These are phyloP conservation scores for Myzus persicae DNA, from an alignment of 1,140 invertebrate species.

Conservation along the genomic window DNA sequence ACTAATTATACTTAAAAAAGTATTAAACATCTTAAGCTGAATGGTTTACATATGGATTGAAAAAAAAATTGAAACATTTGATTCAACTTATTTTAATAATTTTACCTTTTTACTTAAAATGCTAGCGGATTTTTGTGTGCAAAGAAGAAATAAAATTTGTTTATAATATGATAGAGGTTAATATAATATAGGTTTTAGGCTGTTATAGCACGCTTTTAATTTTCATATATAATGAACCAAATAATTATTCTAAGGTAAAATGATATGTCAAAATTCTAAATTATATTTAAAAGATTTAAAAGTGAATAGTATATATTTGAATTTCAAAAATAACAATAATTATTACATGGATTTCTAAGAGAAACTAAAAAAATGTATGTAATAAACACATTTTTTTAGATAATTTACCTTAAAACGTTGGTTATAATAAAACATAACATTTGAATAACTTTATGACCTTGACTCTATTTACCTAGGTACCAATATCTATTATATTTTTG, in stretches of 20 bases:
- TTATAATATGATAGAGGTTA: neutral
- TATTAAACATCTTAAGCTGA: neutral
- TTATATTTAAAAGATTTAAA: neutral
- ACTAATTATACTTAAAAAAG: neutral
- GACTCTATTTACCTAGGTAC: neutral
- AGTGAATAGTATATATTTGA: neutral
- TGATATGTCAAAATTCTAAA: neutral
- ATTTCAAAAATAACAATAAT: neutral
- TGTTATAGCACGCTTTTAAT: too few relatives aligned
- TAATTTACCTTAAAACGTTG: neutral
- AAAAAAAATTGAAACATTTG: neutral
- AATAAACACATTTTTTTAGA: neutral
- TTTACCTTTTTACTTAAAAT: neutral
- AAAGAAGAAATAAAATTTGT: neutral
- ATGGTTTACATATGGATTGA: neutral
- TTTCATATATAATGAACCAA: neutral
- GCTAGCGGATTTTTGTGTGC: neutral
- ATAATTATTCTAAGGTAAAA: neutral
- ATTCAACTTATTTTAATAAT: neutral
- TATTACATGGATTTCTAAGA: conserved; percentile 5
- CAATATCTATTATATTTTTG: neutral
- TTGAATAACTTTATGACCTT: conserved; percentile 20
- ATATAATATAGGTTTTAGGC: neutral
- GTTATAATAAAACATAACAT: neutral
- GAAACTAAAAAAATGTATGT: too few relatives aligned